Evolutionary conservation across 2,888 invertebrate genomes (phyloP), one percentile per base, ranked within the genome.

Genomic region (Cantharis rustica): DNA sequence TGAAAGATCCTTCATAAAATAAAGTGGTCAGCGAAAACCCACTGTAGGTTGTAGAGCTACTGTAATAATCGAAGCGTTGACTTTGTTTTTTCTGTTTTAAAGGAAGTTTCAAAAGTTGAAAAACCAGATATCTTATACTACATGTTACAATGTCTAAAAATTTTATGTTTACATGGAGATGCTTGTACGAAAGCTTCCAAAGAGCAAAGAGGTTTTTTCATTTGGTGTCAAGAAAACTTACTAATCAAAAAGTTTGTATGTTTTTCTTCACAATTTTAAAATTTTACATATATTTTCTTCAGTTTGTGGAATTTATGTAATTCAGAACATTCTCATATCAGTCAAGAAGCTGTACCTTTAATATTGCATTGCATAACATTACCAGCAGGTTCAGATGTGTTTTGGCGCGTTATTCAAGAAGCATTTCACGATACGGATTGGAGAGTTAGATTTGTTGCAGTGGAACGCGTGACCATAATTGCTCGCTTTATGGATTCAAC

Each of bases 201-300:
- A 77, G 97, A 98, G 83, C 96, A 98, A 85, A 91, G 95, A 82
- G 96, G 97, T 72, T 96, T 98, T 88, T 94, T 98, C 77, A 96
- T 97, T 82, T 98, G 97, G 96, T 96, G 96, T 81, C 98, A 99
- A 87, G 97, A 98, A 88, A 98, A 98, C 87, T 89, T 97, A 61
- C 90, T 99, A 3, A 96, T 99, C 79, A 96, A 96, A 86, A 96
- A 96, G 97, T 97, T 88, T 88, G 90, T 85, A 15, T 11, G 10
- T 27, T 47, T 10, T 72, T 75, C 69, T 68, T 71, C 68, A 62
- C 27, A 17, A 61, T 68, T 63, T 16, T 31, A 17, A 75, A 62
- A 13, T 13, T 66, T 27, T 31, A 69, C 3, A 47, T 64, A 1
- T 10, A 62, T 69, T 16, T 80, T 86, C 88, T 66, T 61, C 84